phyloP scores from a whole-genome alignment of 1,140 invertebrate species.

The Leptopilina clavipes region DNA sequence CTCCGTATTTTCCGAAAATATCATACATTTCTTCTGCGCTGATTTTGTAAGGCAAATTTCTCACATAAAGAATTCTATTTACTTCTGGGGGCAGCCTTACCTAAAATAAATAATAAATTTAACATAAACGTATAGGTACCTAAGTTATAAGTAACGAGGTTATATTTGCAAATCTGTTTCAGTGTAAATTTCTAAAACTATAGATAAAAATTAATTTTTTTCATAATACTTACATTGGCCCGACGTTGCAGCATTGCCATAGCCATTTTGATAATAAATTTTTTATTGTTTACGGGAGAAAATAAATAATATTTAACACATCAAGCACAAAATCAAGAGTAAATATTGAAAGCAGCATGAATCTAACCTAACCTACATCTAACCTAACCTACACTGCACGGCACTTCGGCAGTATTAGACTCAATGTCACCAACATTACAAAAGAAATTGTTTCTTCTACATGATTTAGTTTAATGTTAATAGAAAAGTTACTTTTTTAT shows the following conservation, averaged over 20 bases:
- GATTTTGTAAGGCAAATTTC: slow-evolving; percentile 99
- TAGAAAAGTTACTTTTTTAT: too few relatives aligned
- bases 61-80: slow-evolving; percentile 96
- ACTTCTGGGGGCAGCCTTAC: slow-evolving; percentile 98
- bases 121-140: too few relatives aligned
- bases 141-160: slow-evolving; percentile 9
- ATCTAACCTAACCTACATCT: not conserved
- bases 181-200: not conserved
- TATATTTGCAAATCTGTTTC: slow-evolving; percentile 37
- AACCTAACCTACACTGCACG: not conserved
- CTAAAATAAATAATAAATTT: slow-evolving; percentile 75
- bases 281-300: slow-evolving; percentile 3
- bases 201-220: slow-evolving; percentile 15
- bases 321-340: not conserved
- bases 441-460: not conserved
- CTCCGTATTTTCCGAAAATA: slow-evolving; percentile 99
- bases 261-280: slow-evolving; percentile 73
- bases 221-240: slow-evolving; percentile 75
- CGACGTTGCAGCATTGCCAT: slow-evolving; percentile 78
- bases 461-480: too few relatives aligned
- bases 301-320: not conserved
- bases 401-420: not conserved
- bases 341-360: too few relatives aligned
- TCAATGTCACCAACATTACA: not conserved
- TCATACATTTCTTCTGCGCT: slow-evolving; percentile 99